Percentiles rank a stretch among this genome's conserved stretches.
phyloP scores from a whole-genome alignment of 2,888 invertebrate genomes.

The Yponomeuta evonymella region DNA sequence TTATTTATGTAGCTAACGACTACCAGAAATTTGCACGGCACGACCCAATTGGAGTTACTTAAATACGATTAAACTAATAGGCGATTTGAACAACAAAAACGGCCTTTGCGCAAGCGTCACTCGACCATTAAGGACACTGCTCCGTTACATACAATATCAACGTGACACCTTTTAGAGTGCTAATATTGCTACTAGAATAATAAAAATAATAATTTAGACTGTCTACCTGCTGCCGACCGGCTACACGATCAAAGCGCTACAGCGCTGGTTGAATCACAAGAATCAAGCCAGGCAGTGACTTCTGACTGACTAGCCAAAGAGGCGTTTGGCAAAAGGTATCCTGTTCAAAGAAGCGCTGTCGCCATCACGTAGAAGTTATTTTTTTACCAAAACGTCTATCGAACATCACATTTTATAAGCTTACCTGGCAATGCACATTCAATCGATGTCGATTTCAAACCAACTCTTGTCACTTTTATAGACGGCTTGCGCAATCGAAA shows the following conservation, averaged over 20 bases:
- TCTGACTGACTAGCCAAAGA: constrained; percentile 28
- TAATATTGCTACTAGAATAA: constrained; percentile 17
- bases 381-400: constrained; percentile 32
- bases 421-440: constrained; percentile 11
- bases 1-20: background rate
- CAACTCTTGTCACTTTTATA: background rate
- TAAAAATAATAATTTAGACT: background rate
- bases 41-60: constrained; percentile 34
- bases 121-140: constrained; percentile 59
- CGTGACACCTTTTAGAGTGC: constrained; percentile 27
- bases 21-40: constrained; percentile 21
- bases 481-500: constrained; percentile 6
- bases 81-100: constrained; percentile 43
- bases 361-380: constrained; percentile 36
- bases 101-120: constrained; percentile 57
- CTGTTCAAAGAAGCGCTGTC: constrained; percentile 29
- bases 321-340: constrained; percentile 29
- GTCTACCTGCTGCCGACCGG: background rate
- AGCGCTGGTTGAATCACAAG: too few species aligned
- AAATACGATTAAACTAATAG: constrained; percentile 37
- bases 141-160: constrained; percentile 45
- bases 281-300: background rate
- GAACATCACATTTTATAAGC: constrained; percentile 20
- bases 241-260: background rate
- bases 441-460: constrained; percentile 2